Evolutionary conservation across 1,140 invertebrate species (phyloP), one percentile per base, ranked within the genome.

Genomic region (Leptinotarsa lineolata): DNA sequence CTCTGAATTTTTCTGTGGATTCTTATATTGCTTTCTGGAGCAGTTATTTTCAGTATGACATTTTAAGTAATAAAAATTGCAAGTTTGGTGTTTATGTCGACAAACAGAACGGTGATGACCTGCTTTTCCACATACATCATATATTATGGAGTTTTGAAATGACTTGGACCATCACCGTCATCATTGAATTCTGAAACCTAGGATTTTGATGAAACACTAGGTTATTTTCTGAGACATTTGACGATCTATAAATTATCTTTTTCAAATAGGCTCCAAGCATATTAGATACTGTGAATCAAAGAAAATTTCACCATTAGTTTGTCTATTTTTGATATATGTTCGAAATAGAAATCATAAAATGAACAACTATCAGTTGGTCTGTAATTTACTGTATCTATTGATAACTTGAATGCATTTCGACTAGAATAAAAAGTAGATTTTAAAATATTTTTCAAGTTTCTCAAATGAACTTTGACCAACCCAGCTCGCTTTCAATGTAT

Each of bases 311-410:
- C 0, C 24, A 1, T 13, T 18, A 68, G 44, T 68, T 68, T 68
- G 16, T 48, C 44, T 8, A 68, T 8, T 68, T 68, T 68, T 18
- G 30, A 39, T 12, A 68, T 20, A 45, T 68, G 67, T 58, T 46
- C 24, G 45, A 68, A 68, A 68, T 45, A 45, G 44, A 68, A 68
- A 58, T 68, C 30, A 45, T 68, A 48, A 15, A 68, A 18, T 20
- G 67, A 45, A 59, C 48, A 24, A 58, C 54, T 46, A 21, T 59
- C 48, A 0, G 2, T 8, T 16, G 68, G 68, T 70, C 22, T 59
- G 21, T 70, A 46, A 58, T 60, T 70, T 12, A 24, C 68, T 12
- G 59, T 44, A 58, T 70, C 46, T 46, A 59, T 59, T 20, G 59
- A 70, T 58, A 70, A n/a, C 22, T 70, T 59, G 18, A n/a, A 70